Evolutionary conservation across 92 coral and sea anemone species (phyloP).

Genomic region (Epizoanthus stellaris): DNA sequence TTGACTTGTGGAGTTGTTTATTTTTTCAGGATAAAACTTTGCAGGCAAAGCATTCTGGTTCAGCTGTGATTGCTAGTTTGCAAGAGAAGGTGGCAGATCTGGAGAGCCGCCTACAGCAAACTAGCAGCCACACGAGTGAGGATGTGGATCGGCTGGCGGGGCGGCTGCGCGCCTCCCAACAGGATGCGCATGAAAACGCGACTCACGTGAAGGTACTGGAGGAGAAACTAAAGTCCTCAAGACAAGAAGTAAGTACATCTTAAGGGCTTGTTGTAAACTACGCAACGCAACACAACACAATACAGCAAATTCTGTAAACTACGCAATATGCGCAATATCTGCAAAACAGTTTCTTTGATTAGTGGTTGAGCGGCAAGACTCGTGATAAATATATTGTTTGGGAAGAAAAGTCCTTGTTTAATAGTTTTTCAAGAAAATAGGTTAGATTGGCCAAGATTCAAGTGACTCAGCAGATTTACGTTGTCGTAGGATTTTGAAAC

Average conservation of each 20-base stretch:
- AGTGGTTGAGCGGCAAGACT: too few relatives aligned
- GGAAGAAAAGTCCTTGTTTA: too few relatives aligned
- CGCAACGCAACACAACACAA: too few relatives aligned
- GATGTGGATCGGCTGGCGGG: conserved; percentile 52
- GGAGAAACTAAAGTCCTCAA: conserved; percentile 59
- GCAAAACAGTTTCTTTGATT: too few relatives aligned
- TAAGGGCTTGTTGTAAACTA: too few relatives aligned
- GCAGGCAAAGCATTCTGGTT: conserved; percentile 61
- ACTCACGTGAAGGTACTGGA: conserved; percentile 69
- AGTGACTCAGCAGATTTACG: too few relatives aligned
- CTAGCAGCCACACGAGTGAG: conserved; percentile 59
- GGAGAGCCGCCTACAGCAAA: conserved; percentile 66
- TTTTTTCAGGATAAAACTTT: conserved; percentile 52
- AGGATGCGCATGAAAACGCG: conserved; percentile 61
- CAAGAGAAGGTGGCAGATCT: conserved; percentile 69
- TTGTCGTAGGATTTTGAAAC: too few relatives aligned
- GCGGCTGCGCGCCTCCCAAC: conserved; percentile 67
- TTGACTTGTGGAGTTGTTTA: neutral
- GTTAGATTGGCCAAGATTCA: too few relatives aligned
- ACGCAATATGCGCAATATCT: too few relatives aligned
- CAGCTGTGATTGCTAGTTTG: conserved; percentile 63
- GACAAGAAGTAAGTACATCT: conserved; percentile 74
- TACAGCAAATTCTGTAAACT: too few relatives aligned
- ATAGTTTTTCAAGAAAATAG: too few relatives aligned
- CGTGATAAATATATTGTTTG: too few relatives aligned